Base-by-base conservation (phyloP, 1,140 invertebrate genomes). In the Oedothorax gibbosus region DNA sequence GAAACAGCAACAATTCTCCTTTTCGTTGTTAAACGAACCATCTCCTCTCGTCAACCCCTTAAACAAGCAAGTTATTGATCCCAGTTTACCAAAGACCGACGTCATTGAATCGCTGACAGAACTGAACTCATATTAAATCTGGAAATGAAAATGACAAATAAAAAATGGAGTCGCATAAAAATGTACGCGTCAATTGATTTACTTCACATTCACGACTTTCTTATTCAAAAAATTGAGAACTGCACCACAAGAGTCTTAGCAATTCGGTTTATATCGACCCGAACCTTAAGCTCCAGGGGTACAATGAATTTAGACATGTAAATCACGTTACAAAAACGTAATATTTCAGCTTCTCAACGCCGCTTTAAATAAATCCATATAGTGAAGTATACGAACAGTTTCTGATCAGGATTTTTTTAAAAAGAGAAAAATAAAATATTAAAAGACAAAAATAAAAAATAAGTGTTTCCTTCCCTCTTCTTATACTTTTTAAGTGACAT, bases 311-410 rank as follows among this genome's bases (percentile, higher is more conserved):
- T 81, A 81, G 66, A 81, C 78, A 81, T 81, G 66, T 56, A 81
- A 81, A 81, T 81, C 78, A 71, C 66, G 66, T 81, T 81, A 81
- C 78, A 68, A 71, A 81, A 81, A 81, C 66, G 78, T 81, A 81
- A 81, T 81, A 81, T 81, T 81, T 71, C 64, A 81, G 53, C 78
- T 56, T 81, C 78, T 81, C 78, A 81, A 56, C 65, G 18, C 64
- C 65, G 66, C 21, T 71, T 81, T 81, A 81, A 71, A 81, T 71
- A 81, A 81, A 81, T 81, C 78, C 78, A 57, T 71, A 51, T 56
- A 57, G 8, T 49, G 78, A 20, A 64, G 49, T 53, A 56, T 79
- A 49, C 18, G n/a, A 56, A 20, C 18, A 75, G 51, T 35, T 35
- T 35, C 35, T 35, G 35, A 35, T 35, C 15, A 50, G n/a, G 54